phyloP scores from a whole-genome alignment of 1,140 invertebrate species.

The Acromyrmex charruanus region DNA sequence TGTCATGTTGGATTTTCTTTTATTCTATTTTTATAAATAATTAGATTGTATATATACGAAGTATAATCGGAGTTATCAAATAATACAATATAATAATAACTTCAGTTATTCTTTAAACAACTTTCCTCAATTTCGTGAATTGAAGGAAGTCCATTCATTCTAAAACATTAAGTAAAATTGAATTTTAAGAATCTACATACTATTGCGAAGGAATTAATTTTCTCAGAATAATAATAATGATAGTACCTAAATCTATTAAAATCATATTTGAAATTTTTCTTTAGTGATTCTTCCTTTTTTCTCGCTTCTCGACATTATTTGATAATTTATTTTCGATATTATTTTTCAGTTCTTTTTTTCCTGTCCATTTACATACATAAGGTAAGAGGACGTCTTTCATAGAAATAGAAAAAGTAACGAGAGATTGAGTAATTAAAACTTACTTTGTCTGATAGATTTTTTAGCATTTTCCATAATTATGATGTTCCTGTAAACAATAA shows the following conservation, averaged over 20 bases:
- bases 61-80: neutral
- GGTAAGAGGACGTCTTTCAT: neutral
- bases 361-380: conserved; percentile 19
- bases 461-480: conserved; percentile 9
- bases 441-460: conserved; percentile 13
- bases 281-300: neutral
- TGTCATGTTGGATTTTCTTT: neutral
- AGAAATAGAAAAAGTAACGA: neutral
- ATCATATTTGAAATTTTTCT: conserved; percentile 62
- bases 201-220: conserved; percentile 41
- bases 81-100: neutral
- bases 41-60: conserved; percentile 9
- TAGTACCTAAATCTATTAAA: conserved; percentile 71
- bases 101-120: neutral
- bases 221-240: conserved; percentile 63
- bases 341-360: neutral
- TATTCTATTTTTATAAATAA: neutral
- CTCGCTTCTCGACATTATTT: neutral
- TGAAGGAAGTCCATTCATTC: neutral
- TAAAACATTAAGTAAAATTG: conserved; percentile 46
- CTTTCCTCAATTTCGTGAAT: conserved; percentile 12
- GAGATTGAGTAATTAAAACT: conserved; percentile 14
- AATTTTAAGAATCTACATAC: conserved; percentile 66
- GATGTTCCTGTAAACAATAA: conserved; percentile 11
- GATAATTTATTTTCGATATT: neutral